Base-by-base conservation (phyloP, 2,888 invertebrate genomes). In the Hecatera dysodea region DNA sequence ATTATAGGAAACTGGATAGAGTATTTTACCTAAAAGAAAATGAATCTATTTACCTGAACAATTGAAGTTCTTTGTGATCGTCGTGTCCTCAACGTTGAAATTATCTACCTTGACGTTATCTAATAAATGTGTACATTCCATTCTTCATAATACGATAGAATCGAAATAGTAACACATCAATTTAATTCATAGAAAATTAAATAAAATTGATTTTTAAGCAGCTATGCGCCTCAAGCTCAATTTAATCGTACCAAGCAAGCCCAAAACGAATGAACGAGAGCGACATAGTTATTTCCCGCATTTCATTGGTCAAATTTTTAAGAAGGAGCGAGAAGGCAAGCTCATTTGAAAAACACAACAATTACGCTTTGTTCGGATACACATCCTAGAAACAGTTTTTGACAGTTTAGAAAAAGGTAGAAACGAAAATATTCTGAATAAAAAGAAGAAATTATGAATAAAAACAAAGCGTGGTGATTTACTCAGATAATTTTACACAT, bases 51-150 rank as follows among this genome's bases (percentile, higher is more conserved):
- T 96, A 97, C 97, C 97, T 97, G 97, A 96, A 96, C 97, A 97
- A 93, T 95, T 94, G 93, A 95, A 94, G 93, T 97, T 96, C 97
- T 97, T 97, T 96, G 97, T 96, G 94, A 95, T 94, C 90, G 93
- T 92, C 86, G 91, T 92, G 90, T 96, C 95, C 90, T 95, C 93
- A 89, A 90, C 88, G 90, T 93, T 93, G 90, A 95, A 92, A 91
- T 95, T 93, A 88, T 95, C 94, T 91, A 96, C 93, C 92, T 96
- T 96, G 91, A 97, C 96, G 95, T 97, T 96, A 94, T 97, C 97
- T 93, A 95, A 96, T 89, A 97, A 96, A 96, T 97, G 97, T 90
- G 97, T 96, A 94, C 97, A 97, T 96, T 97, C 97, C 97, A 97
- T 97, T 91, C 91, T 96, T 96, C 95, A 95, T 95, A 85, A 75